Conservation (phyloP, 2,888 invertebrate genomes). For the Cryptocephalus moraei region DNA sequence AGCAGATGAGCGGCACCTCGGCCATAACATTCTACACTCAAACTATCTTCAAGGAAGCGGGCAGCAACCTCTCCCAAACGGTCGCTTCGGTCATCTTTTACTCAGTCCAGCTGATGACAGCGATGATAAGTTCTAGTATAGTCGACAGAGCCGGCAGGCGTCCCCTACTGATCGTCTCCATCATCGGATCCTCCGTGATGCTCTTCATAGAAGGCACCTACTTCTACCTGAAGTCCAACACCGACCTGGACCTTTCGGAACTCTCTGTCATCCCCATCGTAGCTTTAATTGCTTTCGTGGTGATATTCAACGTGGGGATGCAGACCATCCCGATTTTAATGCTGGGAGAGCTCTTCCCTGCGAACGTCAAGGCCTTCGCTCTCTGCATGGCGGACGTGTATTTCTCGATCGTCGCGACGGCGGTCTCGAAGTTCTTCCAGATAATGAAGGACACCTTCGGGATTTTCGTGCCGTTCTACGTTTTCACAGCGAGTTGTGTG, state of each 20-base stretch:
- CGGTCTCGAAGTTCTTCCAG: constrained; percentile 41
- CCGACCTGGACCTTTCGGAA: constrained; percentile 28
- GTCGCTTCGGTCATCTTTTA: constrained; percentile 29
- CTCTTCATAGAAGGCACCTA: constrained; percentile 38
- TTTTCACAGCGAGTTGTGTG: constrained; percentile 50
- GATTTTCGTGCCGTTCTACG: constrained; percentile 55
- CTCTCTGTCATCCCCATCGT: constrained; percentile 38
- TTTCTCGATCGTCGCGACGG: constrained; percentile 39
- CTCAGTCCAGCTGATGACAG: constrained; percentile 47
- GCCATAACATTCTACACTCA: constrained; percentile 54
- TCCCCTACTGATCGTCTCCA: constrained; percentile 43
- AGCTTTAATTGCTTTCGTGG: constrained; percentile 40
- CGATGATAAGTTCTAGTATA: constrained; percentile 44
- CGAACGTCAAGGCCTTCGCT: constrained; percentile 47
- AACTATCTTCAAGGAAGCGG: constrained; percentile 37
- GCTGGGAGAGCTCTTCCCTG: constrained; percentile 45
- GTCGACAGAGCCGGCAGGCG: constrained; percentile 48
- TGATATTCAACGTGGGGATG: constrained; percentile 43
- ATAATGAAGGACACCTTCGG: constrained; percentile 47
- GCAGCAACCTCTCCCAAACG: constrained; percentile 36
- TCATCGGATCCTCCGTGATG: constrained; percentile 36
- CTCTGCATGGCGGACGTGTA: constrained; percentile 46
- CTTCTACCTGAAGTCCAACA: constrained; percentile 38
- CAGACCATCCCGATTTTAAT: constrained; percentile 44
- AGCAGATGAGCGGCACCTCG: constrained; percentile 49